Conservation (phyloP, 2,888 invertebrate genomes). For the Amblyjoppa proteus region DNA sequence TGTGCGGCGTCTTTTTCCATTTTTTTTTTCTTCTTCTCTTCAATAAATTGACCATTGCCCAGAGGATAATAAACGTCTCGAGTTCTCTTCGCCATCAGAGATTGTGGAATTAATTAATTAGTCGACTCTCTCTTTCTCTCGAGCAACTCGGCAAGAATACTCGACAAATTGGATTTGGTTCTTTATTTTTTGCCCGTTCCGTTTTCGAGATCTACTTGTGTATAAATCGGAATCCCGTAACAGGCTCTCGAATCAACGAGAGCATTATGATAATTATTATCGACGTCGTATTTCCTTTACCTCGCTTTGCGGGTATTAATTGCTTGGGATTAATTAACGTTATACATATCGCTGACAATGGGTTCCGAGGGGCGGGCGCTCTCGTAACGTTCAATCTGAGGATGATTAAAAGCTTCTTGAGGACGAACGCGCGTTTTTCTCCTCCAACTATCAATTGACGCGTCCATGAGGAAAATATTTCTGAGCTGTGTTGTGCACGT, state of each 20-base stretch:
- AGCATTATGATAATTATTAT: slow-evolving; percentile 4
- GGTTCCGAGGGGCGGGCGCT: neutral
- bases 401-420: neutral
- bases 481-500: neutral
- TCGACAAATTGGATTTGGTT: slow-evolving; percentile 7
- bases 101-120: slow-evolving; percentile 44
- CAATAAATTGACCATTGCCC: slow-evolving; percentile 46
- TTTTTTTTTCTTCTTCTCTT: slow-evolving; percentile 36
- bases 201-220: neutral
- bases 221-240: neutral
- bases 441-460: neutral
- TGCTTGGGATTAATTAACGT: neutral
- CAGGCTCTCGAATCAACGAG: slow-evolving; percentile 4
- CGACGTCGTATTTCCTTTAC: neutral
- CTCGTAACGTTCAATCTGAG: neutral
- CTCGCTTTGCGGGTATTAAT: neutral
- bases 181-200: neutral
- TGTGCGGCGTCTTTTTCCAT: neutral
- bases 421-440: neutral
- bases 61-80: slow-evolving; percentile 35
- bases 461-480: neutral
- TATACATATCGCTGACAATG: neutral
- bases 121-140: slow-evolving; percentile 5
- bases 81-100: slow-evolving; percentile 2
- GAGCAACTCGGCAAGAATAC: slow-evolving; percentile 1